A percentile compares a stretch with the other conserved stretches of the same genome.
Evolutionary conservation across 2,797 vertebrate genomes (phyloP).

Genomic region (Clarias pachynema): DNA sequence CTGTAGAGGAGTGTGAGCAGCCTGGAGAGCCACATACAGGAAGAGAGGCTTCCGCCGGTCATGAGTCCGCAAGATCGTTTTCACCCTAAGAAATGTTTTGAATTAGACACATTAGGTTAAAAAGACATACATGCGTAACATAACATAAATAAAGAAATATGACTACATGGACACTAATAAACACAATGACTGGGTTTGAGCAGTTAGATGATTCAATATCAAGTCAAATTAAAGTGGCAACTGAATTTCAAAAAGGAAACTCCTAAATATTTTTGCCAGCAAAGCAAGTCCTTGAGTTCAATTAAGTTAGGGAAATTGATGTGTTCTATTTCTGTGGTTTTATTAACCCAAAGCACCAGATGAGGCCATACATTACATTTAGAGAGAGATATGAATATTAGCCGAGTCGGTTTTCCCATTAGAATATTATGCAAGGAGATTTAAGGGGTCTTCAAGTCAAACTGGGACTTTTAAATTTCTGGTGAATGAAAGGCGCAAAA

Average conservation of each 20-base stretch:
- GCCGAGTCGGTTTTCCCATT: background rate
- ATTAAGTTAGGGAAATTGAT: background rate
- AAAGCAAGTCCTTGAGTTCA: background rate
- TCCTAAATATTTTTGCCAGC: background rate
- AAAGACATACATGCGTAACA: background rate
- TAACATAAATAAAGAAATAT: background rate
- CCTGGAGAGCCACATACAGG: constrained; percentile 91
- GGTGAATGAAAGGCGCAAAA: too few relatives aligned
- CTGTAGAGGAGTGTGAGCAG: constrained; percentile 87
- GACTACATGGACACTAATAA: background rate
- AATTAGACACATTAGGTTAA: background rate
- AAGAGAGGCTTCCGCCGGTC: constrained; percentile 83
- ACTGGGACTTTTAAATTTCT: too few relatives aligned
- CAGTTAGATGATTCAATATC: background rate
- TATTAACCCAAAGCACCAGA: background rate
- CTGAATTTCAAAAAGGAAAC: background rate
- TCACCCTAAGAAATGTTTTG: constrained; percentile 70
- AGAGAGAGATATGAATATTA: background rate
- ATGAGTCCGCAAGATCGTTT: constrained; percentile 85
- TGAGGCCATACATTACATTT: background rate
- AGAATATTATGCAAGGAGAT: background rate
- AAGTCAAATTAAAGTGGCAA: background rate
- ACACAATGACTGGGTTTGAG: background rate
- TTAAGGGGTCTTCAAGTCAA: too few relatives aligned
- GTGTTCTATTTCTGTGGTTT: background rate